Evolutionary conservation across 2,888 invertebrate species (phyloP).

Genomic region (Mycalesis mineus): DNA sequence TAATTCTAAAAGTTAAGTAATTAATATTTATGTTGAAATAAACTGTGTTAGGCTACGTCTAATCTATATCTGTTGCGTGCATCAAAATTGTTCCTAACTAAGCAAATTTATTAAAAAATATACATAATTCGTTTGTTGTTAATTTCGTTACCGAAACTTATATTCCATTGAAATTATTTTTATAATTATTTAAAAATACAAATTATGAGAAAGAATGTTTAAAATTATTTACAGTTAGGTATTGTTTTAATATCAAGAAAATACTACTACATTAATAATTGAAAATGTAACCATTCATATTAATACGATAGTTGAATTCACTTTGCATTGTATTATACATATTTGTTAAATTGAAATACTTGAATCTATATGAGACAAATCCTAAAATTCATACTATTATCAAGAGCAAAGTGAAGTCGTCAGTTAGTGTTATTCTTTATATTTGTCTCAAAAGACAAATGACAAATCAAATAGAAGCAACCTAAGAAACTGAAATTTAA

Average conservation of each 20-base stretch:
- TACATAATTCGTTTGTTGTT: background rate
- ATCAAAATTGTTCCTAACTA: background rate
- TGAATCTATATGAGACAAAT: background rate
- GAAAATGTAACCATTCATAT: background rate
- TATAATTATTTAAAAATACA: background rate
- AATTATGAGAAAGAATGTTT: background rate
- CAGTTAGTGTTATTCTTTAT: conserved; percentile 21
- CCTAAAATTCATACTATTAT: background rate
- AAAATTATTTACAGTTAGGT: background rate
- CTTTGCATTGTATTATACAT: background rate
- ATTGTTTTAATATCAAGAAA: background rate
- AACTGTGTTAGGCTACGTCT: background rate
- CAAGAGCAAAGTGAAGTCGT: conserved; percentile 16
- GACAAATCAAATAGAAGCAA: background rate
- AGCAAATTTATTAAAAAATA: background rate
- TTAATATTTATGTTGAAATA: background rate
- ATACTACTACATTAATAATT: background rate
- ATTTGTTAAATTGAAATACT: background rate
- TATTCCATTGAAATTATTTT: background rate
- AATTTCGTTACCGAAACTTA: background rate
- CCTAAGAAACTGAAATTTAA: background rate
- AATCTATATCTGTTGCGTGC: conserved; percentile 7
- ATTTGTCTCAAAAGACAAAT: conserved; percentile 2
- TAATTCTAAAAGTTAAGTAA: no score
- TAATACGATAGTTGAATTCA: background rate